phyloP scores from a whole-genome alignment of 2,888 invertebrate genomes.

The Caenorhabditis virilis region DNA sequence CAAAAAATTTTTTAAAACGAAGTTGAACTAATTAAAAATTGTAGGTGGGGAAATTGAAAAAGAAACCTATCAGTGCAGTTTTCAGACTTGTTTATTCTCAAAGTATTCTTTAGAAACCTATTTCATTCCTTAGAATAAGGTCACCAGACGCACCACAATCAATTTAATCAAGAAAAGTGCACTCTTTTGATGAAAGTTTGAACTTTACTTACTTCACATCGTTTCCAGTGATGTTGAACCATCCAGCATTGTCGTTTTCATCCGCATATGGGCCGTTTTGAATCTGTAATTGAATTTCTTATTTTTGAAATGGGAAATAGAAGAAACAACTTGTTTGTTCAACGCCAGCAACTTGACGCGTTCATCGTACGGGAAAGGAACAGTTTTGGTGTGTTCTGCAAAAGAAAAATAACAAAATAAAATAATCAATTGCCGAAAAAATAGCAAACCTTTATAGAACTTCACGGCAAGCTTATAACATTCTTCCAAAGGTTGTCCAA shows the following conservation, averaged over 20 bases:
- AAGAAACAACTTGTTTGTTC: slow-evolving; percentile 55
- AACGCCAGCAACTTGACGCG: slow-evolving; percentile 61
- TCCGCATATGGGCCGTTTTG: slow-evolving; percentile 50
- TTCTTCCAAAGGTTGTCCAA: slow-evolving; percentile 75
- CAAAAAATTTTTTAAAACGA: too few relatives aligned
- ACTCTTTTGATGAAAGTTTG: too few relatives aligned
- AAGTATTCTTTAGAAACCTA: too few relatives aligned
- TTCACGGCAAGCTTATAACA: slow-evolving; percentile 85
- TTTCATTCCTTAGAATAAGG: too few relatives aligned
- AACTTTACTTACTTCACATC: slow-evolving; percentile 61
- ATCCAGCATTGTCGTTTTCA: slow-evolving; percentile 54
- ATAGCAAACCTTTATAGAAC: slow-evolving; percentile 89
- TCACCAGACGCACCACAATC: too few relatives aligned
- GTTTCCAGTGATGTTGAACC: slow-evolving; percentile 64
- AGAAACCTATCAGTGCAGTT: too few relatives aligned
- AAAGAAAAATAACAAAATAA: too few relatives aligned
- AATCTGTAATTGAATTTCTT: slow-evolving; percentile 26
- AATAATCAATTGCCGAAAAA: slow-evolving; percentile 46
- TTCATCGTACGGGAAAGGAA: slow-evolving; percentile 58
- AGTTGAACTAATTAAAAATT: too few relatives aligned
- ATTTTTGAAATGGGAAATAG: slow-evolving; percentile 2
- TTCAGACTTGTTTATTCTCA: too few relatives aligned
- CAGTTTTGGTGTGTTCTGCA: slow-evolving; percentile 8
- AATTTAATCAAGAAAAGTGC: too few relatives aligned
- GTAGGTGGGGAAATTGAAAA: too few relatives aligned